Evolutionary conservation across 2,888 invertebrate genomes (phyloP).

Genomic region (Drosophila melanocephala): DNA sequence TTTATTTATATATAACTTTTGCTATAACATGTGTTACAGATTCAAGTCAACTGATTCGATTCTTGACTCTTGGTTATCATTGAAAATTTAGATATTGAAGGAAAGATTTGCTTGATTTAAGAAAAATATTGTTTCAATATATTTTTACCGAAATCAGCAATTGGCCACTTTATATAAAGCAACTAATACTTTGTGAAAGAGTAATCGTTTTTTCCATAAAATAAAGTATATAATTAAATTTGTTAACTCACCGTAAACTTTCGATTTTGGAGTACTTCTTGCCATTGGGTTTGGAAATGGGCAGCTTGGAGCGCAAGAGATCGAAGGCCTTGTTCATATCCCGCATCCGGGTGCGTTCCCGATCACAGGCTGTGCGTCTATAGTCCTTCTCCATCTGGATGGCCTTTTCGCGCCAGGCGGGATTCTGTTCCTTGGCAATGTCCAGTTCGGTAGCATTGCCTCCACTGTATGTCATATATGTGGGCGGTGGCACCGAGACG

Average conservation of each 20-base stretch:
- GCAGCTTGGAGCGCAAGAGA: conserved; percentile 90
- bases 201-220: not conserved
- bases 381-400: conserved; percentile 90
- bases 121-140: not conserved
- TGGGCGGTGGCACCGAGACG: conserved; percentile 75
- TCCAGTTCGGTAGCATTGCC: conserved; percentile 67
- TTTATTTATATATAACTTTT: not conserved
- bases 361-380: conserved; percentile 93
- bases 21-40: not conserved
- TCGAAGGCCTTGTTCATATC: conserved; percentile 95
- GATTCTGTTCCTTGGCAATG: conserved; percentile 82
- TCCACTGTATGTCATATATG: conserved; percentile 71
- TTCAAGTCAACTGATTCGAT: not conserved
- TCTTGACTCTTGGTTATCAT: not conserved
- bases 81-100: not conserved
- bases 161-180: not conserved
- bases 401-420: conserved; percentile 88
- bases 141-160: not conserved
- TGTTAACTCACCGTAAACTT: conserved; percentile 88
- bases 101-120: no score
- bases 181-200: no score
- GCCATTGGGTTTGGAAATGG: conserved; percentile 92
- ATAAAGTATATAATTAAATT: not conserved
- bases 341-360: conserved; percentile 93
- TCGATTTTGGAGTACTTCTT: conserved; percentile 95